Evolutionary conservation across 2,797 vertebrate species (phyloP).

Genomic region (Okamejei kenojei): DNA sequence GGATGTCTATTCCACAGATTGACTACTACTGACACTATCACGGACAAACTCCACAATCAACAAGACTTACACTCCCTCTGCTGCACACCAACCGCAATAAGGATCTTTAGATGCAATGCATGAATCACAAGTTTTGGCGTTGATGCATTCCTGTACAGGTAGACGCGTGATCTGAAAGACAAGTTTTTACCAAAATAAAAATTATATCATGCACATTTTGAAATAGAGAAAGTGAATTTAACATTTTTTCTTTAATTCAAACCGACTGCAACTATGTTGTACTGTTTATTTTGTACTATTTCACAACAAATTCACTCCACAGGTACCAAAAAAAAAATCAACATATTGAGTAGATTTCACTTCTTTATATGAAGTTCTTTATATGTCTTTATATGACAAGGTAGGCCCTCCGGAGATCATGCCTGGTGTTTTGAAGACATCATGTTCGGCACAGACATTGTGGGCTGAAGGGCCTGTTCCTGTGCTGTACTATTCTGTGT

Average conservation of each 20-base stretch:
- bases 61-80: slow-evolving; percentile 75
- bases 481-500: no score
- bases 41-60: no score
- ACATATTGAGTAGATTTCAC: background rate
- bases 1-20: background rate
- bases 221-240: slow-evolving; percentile 42
- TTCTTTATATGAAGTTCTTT: no score
- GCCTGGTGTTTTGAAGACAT: background rate
- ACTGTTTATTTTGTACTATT: no score
- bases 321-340: background rate
- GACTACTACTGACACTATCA: background rate
- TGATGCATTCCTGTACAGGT: slow-evolving; percentile 78
- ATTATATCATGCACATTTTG: slow-evolving; percentile 47
- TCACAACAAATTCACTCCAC: background rate
- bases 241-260: background rate
- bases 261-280: background rate
- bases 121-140: slow-evolving; percentile 66
- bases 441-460: no score
- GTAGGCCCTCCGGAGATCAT: background rate
- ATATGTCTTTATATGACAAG: background rate
- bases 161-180: slow-evolving; percentile 72
- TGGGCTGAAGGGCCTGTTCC: no score
- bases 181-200: slow-evolving; percentile 35
- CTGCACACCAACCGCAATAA: slow-evolving; percentile 94
- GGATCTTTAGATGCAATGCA: slow-evolving; percentile 77